A percentile compares a stretch with the other conserved stretches of the same genome.
phyloP scores from a whole-genome alignment of 2,113 vertebrate species.

The Nasalis larvatus region DNA sequence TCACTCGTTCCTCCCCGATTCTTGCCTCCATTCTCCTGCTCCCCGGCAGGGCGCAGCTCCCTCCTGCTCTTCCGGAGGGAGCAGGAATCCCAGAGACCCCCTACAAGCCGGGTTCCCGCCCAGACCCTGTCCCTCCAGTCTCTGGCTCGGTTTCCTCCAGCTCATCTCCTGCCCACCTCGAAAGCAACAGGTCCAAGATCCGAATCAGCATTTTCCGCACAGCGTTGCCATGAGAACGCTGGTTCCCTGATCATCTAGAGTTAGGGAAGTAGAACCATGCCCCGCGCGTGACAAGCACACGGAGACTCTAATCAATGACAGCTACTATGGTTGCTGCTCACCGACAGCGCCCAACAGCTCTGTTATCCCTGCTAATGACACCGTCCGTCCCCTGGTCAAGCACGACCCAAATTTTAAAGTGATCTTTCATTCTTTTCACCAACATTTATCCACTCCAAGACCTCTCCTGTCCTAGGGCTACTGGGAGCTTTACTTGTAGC shows the following conservation, averaged over 20 bases:
- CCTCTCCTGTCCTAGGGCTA: neutral
- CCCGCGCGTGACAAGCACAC: rapidly evolving
- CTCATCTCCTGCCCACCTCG: neutral
- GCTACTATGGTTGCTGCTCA: rapidly evolving
- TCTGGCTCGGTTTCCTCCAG: neutral
- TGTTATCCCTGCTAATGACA: rapidly evolving
- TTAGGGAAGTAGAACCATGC: neutral
- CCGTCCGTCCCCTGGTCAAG: neutral
- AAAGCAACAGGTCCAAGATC: neutral
- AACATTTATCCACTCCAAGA: neutral
- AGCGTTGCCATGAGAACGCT: rapidly evolving
- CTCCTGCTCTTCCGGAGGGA: too few relatives aligned
- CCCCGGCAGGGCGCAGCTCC: neutral
- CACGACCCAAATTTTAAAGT: too few relatives aligned
- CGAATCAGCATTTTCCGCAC: neutral
- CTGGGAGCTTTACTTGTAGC: neutral
- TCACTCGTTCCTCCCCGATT: rapidly evolving
- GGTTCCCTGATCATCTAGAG: too few relatives aligned
- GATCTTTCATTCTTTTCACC: neutral
- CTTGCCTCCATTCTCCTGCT: neutral
- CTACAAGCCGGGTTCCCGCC: neutral
- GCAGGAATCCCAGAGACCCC: neutral
- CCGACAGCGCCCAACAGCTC: neutral
- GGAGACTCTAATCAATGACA: neutral
- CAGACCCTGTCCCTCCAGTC: neutral